Evolutionary conservation across 2,113 vertebrate genomes (phyloP).

Genomic region (Rhadina sibilatrix): DNA sequence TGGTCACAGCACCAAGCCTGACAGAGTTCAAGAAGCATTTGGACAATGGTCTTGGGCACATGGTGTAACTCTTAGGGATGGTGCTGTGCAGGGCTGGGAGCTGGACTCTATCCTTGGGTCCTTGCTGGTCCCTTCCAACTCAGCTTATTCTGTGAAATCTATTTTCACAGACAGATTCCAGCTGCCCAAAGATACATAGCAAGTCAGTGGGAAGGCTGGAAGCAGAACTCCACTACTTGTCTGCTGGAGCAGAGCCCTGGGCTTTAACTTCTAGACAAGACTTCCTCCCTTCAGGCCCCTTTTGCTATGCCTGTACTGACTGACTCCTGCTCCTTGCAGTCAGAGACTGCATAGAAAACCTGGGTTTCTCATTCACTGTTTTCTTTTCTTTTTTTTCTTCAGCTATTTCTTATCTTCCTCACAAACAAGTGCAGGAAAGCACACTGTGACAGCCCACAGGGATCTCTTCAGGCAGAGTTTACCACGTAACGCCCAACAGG

Average conservation of each 20-base stretch:
- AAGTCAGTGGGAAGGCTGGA: background rate
- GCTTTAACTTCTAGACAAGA: background rate
- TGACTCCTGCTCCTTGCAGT: background rate
- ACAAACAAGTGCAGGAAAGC: background rate
- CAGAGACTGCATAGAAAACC: background rate
- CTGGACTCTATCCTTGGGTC: background rate
- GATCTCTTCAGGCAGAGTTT: background rate
- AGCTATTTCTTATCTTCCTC: background rate
- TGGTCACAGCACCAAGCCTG: background rate
- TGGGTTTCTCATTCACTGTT: background rate
- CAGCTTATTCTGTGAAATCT: background rate
- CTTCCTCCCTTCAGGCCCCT: background rate
- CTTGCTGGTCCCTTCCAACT: background rate
- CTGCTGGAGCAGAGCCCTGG: conserved; percentile 2
- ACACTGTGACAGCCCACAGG: background rate
- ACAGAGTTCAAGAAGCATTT: background rate
- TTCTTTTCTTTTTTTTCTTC: background rate
- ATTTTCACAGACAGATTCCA: background rate
- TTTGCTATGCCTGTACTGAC: background rate
- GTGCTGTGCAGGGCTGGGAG: background rate
- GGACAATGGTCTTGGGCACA: background rate
- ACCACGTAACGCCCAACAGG: background rate
- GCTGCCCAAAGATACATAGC: background rate
- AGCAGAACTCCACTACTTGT: background rate
- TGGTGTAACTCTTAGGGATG: background rate